These are phyloP conservation scores for Tursiops truncatus DNA, from an alignment of 2,113 vertebrate species.

Conservation along the genomic window DNA sequence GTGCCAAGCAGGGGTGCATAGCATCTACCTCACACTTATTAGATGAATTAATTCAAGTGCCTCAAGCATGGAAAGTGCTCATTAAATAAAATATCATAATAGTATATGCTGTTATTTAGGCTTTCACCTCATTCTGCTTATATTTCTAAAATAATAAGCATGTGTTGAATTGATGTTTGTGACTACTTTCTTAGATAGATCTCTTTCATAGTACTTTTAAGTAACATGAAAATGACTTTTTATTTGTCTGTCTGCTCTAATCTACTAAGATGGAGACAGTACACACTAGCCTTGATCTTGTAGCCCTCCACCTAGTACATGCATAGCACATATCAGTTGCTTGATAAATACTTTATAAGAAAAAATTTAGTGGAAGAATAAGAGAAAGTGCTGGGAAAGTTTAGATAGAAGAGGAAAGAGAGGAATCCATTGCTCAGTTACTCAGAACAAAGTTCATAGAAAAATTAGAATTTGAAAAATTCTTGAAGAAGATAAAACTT, in stretches of 20 bases:
- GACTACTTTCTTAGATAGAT: neutral
- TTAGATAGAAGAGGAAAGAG: neutral
- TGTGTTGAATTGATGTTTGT: neutral
- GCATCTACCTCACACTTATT: neutral
- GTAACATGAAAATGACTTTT: neutral
- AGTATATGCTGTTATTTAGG: neutral
- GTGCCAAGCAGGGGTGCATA: rapidly evolving
- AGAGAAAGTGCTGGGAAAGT: neutral
- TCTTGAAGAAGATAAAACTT: neutral
- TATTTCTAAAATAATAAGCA: neutral
- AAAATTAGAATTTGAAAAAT: constrained; percentile 1
- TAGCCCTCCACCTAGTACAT: neutral
- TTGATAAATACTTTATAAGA: neutral
- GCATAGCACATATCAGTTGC: neutral
- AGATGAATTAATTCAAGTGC: neutral
- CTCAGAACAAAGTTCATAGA: neutral
- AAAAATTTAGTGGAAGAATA: neutral
- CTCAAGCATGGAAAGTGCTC: neutral
- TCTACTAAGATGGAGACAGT: neutral
- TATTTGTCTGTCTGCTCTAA: neutral
- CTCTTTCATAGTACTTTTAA: neutral
- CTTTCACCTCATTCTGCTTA: neutral
- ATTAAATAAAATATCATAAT: neutral
- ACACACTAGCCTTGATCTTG: neutral
- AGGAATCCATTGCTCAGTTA: neutral